Base-by-base conservation (phyloP, 2,113 vertebrate genomes). In the Raja brachyura region DNA sequence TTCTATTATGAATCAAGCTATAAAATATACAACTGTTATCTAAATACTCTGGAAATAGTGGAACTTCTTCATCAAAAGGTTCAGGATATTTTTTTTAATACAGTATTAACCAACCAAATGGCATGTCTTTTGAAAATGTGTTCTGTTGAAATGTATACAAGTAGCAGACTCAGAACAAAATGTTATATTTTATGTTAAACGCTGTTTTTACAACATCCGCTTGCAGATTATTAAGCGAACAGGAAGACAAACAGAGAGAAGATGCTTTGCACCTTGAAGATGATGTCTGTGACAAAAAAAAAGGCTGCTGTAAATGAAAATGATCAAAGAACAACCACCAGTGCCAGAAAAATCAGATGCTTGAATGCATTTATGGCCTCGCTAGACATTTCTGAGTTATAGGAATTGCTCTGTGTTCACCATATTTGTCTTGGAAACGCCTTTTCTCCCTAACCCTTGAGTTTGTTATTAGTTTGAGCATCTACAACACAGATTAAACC, bases 241-340 rank as follows among this genome's bases (percentile, higher is more conserved):
- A 96, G 93, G 94, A 97, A 93, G 96, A 96, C 93, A 96, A 93
- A 93, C 96, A 96, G 76, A 95, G 94, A 79, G 95, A 96, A 94
- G 95, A 94, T n/a, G 95, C 95, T 70, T 94, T 97, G 94, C 95
- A 94, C 83, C 94, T 97, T 48, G 39, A 48, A 94, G 95, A 95
- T 3, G 93, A 95, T 48, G 93, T 93, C 11, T 39, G 75, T 6
- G n/a, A 68, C 78, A 94, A 94, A 93, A 95, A 93, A 94, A 96
- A 93, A 94, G 78, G 94, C 48, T 97, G 97, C 95, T 97, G 97
- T 81, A 77, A 93, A 73, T 93, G 77, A 56, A 86, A 22, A 16
- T 66, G 56, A 63, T 33, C 16, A 39, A 25, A 63, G 86, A 56
- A 63, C 1, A 18, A 16, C 63, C 66, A 68, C 10, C 16, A 66